Evolutionary conservation across 2,113 vertebrate species (phyloP).

Genomic region (Speoplatyrhinus poulsoni): DNA sequence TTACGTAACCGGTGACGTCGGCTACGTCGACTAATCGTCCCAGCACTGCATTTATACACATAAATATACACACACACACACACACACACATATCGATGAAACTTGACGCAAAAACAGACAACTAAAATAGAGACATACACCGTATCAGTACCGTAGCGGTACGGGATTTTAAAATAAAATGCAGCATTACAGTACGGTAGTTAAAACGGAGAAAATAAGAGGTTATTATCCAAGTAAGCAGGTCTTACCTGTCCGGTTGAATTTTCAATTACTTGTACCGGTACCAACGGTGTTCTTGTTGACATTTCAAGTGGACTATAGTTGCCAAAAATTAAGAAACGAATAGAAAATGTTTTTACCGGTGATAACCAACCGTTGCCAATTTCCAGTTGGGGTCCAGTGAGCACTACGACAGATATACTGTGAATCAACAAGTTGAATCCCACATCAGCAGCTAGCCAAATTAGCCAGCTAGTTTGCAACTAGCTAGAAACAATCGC

Average conservation of each 20-base stretch:
- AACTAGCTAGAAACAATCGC: constrained; percentile 61
- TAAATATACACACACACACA: too few relatives aligned
- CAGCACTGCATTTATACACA: too few relatives aligned
- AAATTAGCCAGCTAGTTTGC: constrained; percentile 60
- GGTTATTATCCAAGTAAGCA: neutral
- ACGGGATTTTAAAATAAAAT: neutral
- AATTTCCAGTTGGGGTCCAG: constrained; percentile 52
- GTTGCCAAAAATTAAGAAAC: constrained; percentile 43
- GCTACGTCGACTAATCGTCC: too few relatives aligned
- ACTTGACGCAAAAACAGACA: too few relatives aligned
- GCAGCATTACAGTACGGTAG: neutral
- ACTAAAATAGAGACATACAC: constrained; percentile 15
- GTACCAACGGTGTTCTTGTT: constrained; percentile 66
- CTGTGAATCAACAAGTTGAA: constrained; percentile 81
- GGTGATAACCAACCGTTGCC: constrained; percentile 5
- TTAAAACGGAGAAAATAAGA: too few relatives aligned
- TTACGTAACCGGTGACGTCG: too few relatives aligned
- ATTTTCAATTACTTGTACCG: constrained; percentile 79
- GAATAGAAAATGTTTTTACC: constrained; percentile 55
- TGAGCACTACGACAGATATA: constrained; percentile 62
- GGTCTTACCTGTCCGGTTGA: constrained; percentile 76
- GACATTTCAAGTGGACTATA: constrained; percentile 70
- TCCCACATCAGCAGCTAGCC: constrained; percentile 68
- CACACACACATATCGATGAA: too few relatives aligned
- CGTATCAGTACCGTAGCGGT: neutral